Conservation (phyloP, 2,888 invertebrate species). For the Dorcus parallelipipedus region DNA sequence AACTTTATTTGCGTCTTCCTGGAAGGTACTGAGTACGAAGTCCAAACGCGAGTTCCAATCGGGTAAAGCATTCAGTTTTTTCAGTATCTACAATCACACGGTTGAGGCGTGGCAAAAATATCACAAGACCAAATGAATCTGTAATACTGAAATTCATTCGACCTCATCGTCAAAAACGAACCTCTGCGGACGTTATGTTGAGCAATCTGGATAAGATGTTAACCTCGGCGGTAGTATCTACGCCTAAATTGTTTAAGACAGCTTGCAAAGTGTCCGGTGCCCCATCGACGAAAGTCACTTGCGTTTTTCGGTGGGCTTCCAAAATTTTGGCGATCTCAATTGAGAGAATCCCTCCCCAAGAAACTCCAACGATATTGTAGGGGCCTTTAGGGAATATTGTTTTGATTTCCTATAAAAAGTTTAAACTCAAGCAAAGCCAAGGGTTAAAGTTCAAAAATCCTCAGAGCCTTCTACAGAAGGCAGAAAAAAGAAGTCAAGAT, state of each 20-base stretch:
- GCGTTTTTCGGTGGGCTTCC: conserved; percentile 59
- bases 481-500: too few species aligned
- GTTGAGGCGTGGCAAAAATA: not conserved
- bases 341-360: conserved; percentile 79
- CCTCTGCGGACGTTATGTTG: conserved; percentile 47
- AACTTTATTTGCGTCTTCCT: conserved; percentile 29
- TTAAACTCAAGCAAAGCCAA: conserved; percentile 1
- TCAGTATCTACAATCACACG: conserved; percentile 30
- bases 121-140: not conserved
- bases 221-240: conserved; percentile 48
- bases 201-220: conserved; percentile 57
- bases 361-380: conserved; percentile 82
- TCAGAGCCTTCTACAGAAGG: too few species aligned
- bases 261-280: conserved; percentile 67
- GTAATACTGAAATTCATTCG: not conserved
- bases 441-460: not conserved
- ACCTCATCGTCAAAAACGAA: conserved; percentile 13
- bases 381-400: conserved; percentile 58
- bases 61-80: conserved; percentile 29
- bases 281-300: conserved; percentile 78
- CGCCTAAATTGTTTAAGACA: conserved; percentile 51
- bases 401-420: conserved; percentile 56
- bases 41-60: conserved; percentile 36
- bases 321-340: conserved; percentile 75
- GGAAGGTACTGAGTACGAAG: conserved; percentile 29